Evolutionary conservation across 2,888 invertebrate genomes (phyloP).

Genomic region (Microctonus brassicae): DNA sequence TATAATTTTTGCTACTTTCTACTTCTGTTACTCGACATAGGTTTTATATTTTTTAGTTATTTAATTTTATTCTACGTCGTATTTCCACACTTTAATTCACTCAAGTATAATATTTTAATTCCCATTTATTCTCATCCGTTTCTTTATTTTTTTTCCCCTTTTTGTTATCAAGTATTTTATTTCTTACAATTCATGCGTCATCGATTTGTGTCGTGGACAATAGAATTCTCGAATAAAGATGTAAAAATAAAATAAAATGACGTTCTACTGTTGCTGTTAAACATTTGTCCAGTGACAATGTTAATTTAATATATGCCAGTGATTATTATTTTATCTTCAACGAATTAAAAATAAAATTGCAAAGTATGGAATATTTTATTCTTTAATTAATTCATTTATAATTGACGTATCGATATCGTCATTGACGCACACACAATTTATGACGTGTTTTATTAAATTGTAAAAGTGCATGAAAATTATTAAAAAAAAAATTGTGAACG

Average conservation of each 20-base stretch:
- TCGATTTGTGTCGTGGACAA: neutral
- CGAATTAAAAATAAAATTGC: no score
- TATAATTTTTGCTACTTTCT: no score
- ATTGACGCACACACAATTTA: no score
- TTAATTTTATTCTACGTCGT: neutral
- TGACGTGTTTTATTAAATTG: no score
- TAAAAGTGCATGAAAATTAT: no score
- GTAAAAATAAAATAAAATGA: neutral
- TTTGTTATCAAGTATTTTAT: no score
- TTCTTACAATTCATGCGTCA: neutral
- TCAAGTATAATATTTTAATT: neutral
- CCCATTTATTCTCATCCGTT: neutral
- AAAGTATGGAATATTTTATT: no score
- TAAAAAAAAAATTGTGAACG: no score
- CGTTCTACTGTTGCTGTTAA: neutral
- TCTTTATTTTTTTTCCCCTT: neutral
- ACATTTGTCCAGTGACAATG: neutral
- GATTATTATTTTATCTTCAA: neutral
- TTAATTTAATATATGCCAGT: neutral
- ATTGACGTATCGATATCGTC: no score
- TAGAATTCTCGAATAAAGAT: neutral
- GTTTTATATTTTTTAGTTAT: neutral
- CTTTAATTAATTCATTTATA: no score
- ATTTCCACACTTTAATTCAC: neutral
- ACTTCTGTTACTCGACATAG: neutral